Evolutionary conservation across 2,888 invertebrate species (phyloP).

Genomic region (Digitonthophagus gazella): DNA sequence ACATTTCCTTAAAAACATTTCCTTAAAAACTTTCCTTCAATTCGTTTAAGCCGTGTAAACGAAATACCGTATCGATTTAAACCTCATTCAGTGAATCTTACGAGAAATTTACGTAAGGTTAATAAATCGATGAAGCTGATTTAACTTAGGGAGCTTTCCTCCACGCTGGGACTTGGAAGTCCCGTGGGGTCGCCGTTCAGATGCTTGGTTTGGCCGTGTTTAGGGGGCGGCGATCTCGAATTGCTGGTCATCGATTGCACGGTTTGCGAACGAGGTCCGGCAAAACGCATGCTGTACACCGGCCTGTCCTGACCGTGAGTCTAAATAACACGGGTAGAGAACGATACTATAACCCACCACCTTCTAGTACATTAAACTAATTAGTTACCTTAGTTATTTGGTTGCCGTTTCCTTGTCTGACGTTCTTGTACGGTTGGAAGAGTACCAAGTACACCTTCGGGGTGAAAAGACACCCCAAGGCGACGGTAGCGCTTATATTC

Average conservation of each 20-base stretch:
- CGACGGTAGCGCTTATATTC: conserved; percentile 73
- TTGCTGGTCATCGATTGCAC: conserved; percentile 55
- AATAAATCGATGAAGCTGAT: neutral
- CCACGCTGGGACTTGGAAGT: conserved; percentile 42
- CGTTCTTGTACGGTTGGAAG: conserved; percentile 77
- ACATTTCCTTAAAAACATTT: too few relatives aligned
- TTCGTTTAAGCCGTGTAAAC: too few relatives aligned
- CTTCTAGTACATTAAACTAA: neutral
- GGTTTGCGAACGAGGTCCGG: conserved; percentile 53
- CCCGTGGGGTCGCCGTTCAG: conserved; percentile 42
- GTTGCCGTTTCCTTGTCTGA: conserved; percentile 58
- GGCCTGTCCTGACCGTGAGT: conserved; percentile 35
- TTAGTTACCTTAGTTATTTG: conserved; percentile 36
- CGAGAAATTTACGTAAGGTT: neutral
- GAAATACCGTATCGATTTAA: neutral
- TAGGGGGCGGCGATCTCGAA: conserved; percentile 42
- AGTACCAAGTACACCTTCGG: conserved; percentile 76
- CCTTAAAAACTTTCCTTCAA: too few relatives aligned
- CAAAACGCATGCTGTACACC: conserved; percentile 54
- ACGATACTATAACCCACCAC: neutral
- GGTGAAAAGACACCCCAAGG: conserved; percentile 70
- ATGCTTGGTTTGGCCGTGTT: conserved; percentile 41
- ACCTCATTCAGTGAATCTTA: neutral
- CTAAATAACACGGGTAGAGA: neutral
- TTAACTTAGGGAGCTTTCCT: conserved; percentile 45